Evolutionary conservation across 2,797 vertebrate genomes (phyloP).

Genomic region (Cercopithecus neglectus): DNA sequence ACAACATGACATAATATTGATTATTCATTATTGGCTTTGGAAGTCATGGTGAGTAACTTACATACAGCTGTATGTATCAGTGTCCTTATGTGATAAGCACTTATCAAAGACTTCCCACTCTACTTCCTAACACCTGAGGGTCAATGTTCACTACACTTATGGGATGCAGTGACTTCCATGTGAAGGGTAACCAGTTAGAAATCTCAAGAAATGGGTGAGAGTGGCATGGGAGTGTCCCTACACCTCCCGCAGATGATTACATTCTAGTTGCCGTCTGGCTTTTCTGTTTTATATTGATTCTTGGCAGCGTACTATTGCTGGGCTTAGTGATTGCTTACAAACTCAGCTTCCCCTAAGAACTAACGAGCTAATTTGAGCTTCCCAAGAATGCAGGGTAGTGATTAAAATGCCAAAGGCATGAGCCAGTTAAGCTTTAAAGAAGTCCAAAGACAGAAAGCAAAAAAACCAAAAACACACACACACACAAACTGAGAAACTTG

Average conservation of each 20-base stretch:
- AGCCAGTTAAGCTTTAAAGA: not conserved
- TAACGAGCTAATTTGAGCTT: conserved; percentile 51
- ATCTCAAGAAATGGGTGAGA: not conserved
- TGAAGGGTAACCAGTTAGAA: not conserved
- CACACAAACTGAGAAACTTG: not conserved
- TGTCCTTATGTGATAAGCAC: not conserved
- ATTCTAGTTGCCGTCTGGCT: not conserved
- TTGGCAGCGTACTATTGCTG: not conserved
- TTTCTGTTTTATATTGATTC: conserved; percentile 19
- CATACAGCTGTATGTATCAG: not conserved
- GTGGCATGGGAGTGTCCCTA: no score
- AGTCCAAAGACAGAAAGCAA: conserved; percentile 21
- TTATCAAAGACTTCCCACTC: not conserved
- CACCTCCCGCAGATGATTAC: not conserved
- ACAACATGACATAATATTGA: not conserved
- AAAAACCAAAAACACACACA: conserved; percentile 14
- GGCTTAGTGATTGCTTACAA: conserved; percentile 14
- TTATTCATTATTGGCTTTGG: not conserved
- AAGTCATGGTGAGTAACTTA: not conserved
- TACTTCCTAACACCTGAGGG: not conserved
- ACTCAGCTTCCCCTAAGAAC: conserved; percentile 45
- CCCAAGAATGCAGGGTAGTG: conserved; percentile 25
- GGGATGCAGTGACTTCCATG: not conserved
- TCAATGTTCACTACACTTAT: not conserved
- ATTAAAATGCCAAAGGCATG: conserved; percentile 57